Base-by-base conservation (phyloP, 2,888 invertebrate species). In the Syrphus vitripennis region DNA sequence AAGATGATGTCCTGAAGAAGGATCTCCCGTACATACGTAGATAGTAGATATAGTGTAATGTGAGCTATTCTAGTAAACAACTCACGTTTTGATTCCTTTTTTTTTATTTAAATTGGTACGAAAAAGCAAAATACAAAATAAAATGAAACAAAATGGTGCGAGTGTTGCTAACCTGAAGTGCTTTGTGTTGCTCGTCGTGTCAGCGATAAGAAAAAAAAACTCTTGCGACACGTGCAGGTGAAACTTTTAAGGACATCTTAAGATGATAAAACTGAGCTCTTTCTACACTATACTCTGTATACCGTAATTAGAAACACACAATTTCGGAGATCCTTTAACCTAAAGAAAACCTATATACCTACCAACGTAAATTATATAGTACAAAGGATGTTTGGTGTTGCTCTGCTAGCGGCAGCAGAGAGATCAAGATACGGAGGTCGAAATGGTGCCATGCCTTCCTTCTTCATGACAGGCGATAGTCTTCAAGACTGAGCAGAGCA, bases 311-410 rank as follows among this genome's bases (percentile, higher is more conserved):
- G 75, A 83, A 83, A 83, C 79, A 82, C 48, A 77, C 70, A 80
- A 80, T 83, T 83, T 80, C 70, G 83, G 65, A 75, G 79, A 65
- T 75, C 70, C 80, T 83, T 57, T 75, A 75, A 83, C 83, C 80
- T 80, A 65, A 21, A 70, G 40, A 37, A 21, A 19, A 67, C n/a
- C 7, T 55, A 14, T 14, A 55, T 10, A 55, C 40, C 4, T n/a
- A 40, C n/a, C 4, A 1, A 3, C 0, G 2, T 14, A 12, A 5
- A 40, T 37, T 10, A 40, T 4, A 14, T 0, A 6, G 16, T 16
- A 55, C 37, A 69, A 61, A 21, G 21, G 45, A 42, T 42, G 67
- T 71, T 48, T 65, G n/a, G 26, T 26, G 70, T 61, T 65, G 80
- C 74, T 65, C n/a, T n/a, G n/a, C n/a, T n/a, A n/a, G n/a, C n/a